These are phyloP conservation scores for Nannobrachium achirus DNA, from an alignment of 2,113 vertebrate species.

Conservation along the genomic window DNA sequence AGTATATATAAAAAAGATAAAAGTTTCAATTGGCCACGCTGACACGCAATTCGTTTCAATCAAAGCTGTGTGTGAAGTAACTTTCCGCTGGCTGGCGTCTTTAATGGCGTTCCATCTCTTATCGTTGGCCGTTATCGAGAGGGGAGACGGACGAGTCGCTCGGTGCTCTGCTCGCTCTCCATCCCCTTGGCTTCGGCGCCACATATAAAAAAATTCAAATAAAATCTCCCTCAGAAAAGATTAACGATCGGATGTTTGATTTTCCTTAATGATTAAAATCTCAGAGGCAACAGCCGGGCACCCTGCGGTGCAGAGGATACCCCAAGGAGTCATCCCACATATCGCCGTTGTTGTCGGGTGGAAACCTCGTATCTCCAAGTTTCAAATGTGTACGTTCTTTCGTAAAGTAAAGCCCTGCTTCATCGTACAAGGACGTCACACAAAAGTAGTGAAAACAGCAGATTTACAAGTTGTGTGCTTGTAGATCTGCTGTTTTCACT, in stretches of 20 bases:
- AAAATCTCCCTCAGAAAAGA: conserved; percentile 49
- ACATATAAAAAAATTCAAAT: conserved; percentile 51
- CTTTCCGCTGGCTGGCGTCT: conserved; percentile 36
- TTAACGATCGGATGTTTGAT: conserved; percentile 63
- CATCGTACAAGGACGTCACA: no score
- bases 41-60: conserved; percentile 50
- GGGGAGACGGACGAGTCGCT: conserved; percentile 51
- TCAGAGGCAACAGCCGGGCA: conserved; percentile 21
- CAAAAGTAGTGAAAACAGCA: no score
- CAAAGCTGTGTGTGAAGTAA: conserved; percentile 38
- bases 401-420: no score
- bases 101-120: conserved; percentile 51
- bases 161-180: conserved; percentile 38
- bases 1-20: not conserved
- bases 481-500: no score
- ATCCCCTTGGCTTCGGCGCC: conserved; percentile 34
- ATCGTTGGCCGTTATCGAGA: conserved; percentile 46
- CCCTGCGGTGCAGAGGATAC: conserved; percentile 39
- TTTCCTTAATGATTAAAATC: conserved; percentile 67
- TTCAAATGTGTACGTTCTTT: no score
- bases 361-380: no score
- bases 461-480: no score
- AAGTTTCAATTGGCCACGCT: conserved; percentile 37
- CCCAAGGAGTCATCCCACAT: conserved; percentile 17
- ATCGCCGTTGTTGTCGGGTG: no score